Conservation (phyloP, 2,113 vertebrate genomes). For the Nyctibius bracteatus region DNA sequence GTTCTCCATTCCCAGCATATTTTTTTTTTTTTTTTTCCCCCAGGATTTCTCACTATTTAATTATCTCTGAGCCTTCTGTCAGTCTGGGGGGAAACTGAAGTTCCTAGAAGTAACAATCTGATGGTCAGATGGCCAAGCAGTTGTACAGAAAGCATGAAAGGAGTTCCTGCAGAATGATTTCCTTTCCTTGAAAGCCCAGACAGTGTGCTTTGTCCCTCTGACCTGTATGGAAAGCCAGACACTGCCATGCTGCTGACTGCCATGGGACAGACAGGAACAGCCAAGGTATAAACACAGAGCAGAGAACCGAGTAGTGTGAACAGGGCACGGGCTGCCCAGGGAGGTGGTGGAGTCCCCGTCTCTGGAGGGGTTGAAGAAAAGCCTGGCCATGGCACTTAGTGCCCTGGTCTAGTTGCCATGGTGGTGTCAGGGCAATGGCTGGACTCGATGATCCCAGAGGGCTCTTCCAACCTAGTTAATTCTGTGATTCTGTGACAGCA, state of each 20-base stretch:
- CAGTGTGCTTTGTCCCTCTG: neutral
- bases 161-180: neutral
- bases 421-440: too few relatives aligned
- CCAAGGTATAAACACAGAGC: neutral
- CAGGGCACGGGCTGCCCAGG: accelerated
- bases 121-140: constrained; percentile 8
- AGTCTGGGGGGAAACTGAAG: neutral
- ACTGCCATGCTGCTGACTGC: neutral
- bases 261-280: neutral
- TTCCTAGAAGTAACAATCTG: neutral
- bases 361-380: too few relatives aligned
- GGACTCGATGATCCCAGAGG: too few relatives aligned
- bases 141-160: neutral
- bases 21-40: neutral
- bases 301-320: neutral
- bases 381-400: too few relatives aligned
- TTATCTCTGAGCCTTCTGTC: constrained; percentile 19
- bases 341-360: too few relatives aligned
- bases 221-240: neutral
- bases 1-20: neutral
- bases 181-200: neutral
- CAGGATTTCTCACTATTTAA: constrained; percentile 25
- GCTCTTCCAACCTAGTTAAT: too few relatives aligned
- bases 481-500: too few relatives aligned
- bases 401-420: too few relatives aligned